Percentiles rank a stretch among this genome's conserved stretches.
These are phyloP conservation scores for Eubucco bourcierii DNA, from an alignment of 2,113 vertebrate genomes.

Conservation along the genomic window DNA sequence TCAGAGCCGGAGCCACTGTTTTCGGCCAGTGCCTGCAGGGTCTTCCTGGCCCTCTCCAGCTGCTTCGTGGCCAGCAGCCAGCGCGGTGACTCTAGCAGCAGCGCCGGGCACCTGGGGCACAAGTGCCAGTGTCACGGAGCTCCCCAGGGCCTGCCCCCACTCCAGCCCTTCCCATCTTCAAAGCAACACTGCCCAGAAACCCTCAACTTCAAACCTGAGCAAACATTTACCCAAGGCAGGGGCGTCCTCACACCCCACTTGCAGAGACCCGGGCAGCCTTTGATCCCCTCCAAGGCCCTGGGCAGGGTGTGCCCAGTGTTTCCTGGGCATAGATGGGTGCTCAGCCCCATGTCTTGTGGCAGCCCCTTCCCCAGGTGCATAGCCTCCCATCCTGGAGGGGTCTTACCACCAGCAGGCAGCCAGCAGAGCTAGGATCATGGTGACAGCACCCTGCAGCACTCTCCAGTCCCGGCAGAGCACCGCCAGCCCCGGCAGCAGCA, in stretches of 20 bases:
- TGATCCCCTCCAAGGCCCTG: not conserved
- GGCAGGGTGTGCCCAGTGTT: not conserved
- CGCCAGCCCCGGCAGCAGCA: conserved; percentile 84
- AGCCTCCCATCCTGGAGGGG: not conserved
- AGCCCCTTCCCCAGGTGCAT: fast-evolving
- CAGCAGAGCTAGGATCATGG: conserved; percentile 80
- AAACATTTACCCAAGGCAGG: conserved; percentile 31
- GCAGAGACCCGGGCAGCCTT: not conserved
- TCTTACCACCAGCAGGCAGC: conserved; percentile 87
- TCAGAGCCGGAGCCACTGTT: conserved; percentile 57
- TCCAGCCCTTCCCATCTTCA: not conserved
- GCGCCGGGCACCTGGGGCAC: conserved; percentile 74
- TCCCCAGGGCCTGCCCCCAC: not conserved
- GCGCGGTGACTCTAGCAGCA: conserved; percentile 86
- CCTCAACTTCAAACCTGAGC: not conserved
- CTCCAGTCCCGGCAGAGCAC: conserved; percentile 82
- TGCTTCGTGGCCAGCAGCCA: conserved; percentile 90
- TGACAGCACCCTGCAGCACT: conserved; percentile 83
- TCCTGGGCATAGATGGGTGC: not conserved
- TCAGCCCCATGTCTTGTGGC: fast-evolving
- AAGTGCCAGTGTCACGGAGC: not conserved
- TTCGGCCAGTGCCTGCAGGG: conserved; percentile 75
- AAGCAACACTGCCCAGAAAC: not conserved
- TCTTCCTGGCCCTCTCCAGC: conserved; percentile 74
- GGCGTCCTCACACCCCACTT: not conserved